Evolutionary conservation across 2,113 vertebrate species (phyloP).

Genomic region (Amphilophus citrinellus): DNA sequence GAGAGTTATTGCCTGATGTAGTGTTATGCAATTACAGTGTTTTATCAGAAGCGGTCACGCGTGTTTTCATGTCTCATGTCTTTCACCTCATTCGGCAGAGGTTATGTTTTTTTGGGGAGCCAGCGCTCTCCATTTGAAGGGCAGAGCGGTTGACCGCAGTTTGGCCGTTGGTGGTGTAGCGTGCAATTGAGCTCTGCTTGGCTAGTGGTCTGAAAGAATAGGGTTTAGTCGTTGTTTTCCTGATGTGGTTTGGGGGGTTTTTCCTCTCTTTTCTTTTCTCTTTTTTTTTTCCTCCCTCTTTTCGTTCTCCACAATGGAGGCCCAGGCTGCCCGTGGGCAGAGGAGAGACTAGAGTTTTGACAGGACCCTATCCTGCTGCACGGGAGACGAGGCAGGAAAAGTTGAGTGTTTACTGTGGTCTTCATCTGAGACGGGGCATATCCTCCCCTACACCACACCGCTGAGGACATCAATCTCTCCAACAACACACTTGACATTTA

Average conservation of each 20-base stretch:
- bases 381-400: slow-evolving; percentile 53
- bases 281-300: slow-evolving; percentile 28
- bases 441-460: slow-evolving; percentile 41
- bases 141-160: slow-evolving; percentile 72
- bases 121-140: slow-evolving; percentile 67
- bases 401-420: slow-evolving; percentile 60
- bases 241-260: slow-evolving; percentile 67
- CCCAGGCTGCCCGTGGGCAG: slow-evolving; percentile 45
- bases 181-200: slow-evolving; percentile 76
- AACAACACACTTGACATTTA: slow-evolving; percentile 64
- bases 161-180: slow-evolving; percentile 76
- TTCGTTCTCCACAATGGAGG: slow-evolving; percentile 48
- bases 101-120: slow-evolving; percentile 65
- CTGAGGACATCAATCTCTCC: slow-evolving; percentile 57
- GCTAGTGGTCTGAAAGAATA: slow-evolving; percentile 68
- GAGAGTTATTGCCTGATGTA: slow-evolving; percentile 53
- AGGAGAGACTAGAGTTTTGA: slow-evolving; percentile 44
- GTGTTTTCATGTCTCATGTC: slow-evolving; percentile 60
- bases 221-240: slow-evolving; percentile 76
- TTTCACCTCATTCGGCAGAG: slow-evolving; percentile 69
- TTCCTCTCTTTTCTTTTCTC: slow-evolving; percentile 15
- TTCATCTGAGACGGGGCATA: slow-evolving; percentile 58
- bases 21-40: slow-evolving; percentile 57
- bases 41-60: slow-evolving; percentile 49
- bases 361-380: slow-evolving; percentile 53